Conservation (phyloP, 2,888 invertebrate genomes). For the Acanthococcus lagerstroemiae region DNA sequence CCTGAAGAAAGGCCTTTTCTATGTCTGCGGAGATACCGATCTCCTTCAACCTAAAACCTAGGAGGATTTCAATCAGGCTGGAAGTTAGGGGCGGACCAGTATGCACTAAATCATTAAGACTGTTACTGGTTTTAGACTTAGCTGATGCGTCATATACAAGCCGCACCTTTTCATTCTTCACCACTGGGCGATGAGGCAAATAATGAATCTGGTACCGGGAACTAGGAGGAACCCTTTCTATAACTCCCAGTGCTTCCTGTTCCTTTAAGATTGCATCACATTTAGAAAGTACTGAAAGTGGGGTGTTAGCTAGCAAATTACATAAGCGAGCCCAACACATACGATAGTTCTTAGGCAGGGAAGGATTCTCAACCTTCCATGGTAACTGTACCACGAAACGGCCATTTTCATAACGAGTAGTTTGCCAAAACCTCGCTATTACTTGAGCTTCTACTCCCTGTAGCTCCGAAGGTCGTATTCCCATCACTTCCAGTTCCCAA, state of each 20-base stretch:
- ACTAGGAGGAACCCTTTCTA: background rate
- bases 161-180: too few relatives aligned
- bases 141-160: background rate
- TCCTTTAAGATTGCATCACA: background rate
- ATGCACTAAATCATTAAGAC: background rate
- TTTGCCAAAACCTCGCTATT: background rate
- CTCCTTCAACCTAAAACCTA: background rate
- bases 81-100: background rate
- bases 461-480: background rate
- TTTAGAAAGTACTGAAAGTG: background rate
- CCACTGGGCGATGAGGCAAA: background rate
- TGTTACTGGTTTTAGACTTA: background rate
- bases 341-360: background rate
- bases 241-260: background rate
- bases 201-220: too few relatives aligned
- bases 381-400: background rate
- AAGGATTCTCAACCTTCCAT: background rate
- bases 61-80: background rate
- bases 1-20: constrained; percentile 1
- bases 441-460: background rate
- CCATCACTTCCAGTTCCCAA: background rate
- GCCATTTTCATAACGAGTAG: background rate
- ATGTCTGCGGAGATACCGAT: background rate
- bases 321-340: background rate
- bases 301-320: background rate